Evolutionary conservation across 2,113 vertebrate species (phyloP), one percentile per base, ranked within the genome.

Genomic region (Dasyprocta punctata): DNA sequence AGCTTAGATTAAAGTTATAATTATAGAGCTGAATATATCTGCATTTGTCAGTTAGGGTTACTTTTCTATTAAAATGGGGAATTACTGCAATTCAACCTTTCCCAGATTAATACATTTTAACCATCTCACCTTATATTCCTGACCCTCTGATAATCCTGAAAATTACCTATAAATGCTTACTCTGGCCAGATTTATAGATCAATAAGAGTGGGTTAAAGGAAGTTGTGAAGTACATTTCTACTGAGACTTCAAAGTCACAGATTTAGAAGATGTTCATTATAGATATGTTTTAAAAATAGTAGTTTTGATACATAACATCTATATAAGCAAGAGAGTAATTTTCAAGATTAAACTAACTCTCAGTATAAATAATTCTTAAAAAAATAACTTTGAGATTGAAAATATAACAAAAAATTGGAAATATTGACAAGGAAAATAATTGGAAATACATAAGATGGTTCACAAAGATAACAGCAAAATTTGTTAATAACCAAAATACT

Each of bases 301-400:
- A 52, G 20, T 81, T 87, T 88, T 80, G 44, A 89, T 63, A 77
- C 41, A 58, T 75, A 93, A 58, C 30, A 92, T 82, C 41, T 86
- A 82, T 19, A 78, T 16, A 16, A 92, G 75, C 52, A 81, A 96
- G 95, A 93, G 36, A 71, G 30, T 5, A 2, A 52, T 92, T 77
- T 90, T 85, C 14, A 75, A 83, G 38, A 95, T 92, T 93, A 88
- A 95, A 96, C 93, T 67, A 95, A 63, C 17, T 90, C 94, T 63
- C 0, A 81, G 61, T 63, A 92, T 63, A 92, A 95, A 86, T 80
- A 84, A 83, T 89, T 69, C 28, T 92, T 92, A 30, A 92, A 54
- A 54, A 80, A 80, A 38, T 9, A 52, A 56, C 30, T 90, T 61
- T 22, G 49, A 6, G 33, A 8, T 13, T 49, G 84, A 90, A 80